phyloP scores from a whole-genome alignment of 2,797 vertebrate species.

The Labeo calbasu region DNA sequence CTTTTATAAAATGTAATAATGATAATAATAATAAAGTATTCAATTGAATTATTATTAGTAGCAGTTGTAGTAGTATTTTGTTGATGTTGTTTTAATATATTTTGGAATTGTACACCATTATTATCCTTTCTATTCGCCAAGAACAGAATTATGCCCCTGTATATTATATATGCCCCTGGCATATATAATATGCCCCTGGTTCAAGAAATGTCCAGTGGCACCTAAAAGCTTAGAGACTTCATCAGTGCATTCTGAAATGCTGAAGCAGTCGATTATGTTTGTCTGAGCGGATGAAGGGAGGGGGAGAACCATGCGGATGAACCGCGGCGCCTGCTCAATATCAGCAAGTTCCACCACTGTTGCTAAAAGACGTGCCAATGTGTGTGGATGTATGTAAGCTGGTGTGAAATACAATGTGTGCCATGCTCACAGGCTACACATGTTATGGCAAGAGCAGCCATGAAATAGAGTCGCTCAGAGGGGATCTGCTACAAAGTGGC shows the following conservation, averaged over 20 bases:
- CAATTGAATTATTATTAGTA: background rate
- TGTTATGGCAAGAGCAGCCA: conserved; percentile 71
- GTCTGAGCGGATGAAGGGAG: conserved; percentile 39
- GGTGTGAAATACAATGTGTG: conserved; percentile 73
- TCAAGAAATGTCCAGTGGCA: conserved; percentile 32
- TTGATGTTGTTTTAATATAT: background rate
- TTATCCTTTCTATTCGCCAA: background rate
- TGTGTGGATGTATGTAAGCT: conserved; percentile 61
- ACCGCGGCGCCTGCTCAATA: conserved; percentile 64
- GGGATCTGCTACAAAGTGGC: conserved; percentile 59
- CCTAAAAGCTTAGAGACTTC: conserved; percentile 43
- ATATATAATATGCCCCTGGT: background rate
- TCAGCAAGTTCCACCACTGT: conserved; percentile 65
- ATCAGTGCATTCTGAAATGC: conserved; percentile 44
- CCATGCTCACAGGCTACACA: conserved; percentile 64
- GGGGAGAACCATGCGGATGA: conserved; percentile 54
- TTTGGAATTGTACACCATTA: background rate
- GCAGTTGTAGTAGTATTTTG: background rate
- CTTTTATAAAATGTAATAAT: too few relatives aligned
- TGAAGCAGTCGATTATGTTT: conserved; percentile 39
- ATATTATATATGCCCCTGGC: too few relatives aligned
- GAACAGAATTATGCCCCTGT: background rate
- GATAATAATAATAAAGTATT: background rate
- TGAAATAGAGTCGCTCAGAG: conserved; percentile 70
- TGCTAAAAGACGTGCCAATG: conserved; percentile 58